A percentile compares a stretch with the other conserved stretches of the same genome.
phyloP scores from a whole-genome alignment of 2,888 invertebrate species.

The Dichetophora obliterata region DNA sequence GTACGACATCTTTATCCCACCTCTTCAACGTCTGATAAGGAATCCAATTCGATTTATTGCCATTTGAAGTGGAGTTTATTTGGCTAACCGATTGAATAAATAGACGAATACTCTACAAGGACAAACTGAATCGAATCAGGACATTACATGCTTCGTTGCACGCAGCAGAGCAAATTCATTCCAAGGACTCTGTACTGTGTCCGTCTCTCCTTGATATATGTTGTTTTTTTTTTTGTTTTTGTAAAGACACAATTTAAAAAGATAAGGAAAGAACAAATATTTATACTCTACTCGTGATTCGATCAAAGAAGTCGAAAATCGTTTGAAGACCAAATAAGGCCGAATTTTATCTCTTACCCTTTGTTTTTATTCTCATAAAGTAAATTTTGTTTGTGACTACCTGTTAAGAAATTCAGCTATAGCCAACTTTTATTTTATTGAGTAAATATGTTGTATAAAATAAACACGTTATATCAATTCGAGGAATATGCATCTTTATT shows the following conservation, averaged over 20 bases:
- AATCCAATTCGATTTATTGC: conserved; percentile 30
- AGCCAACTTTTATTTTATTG: neutral
- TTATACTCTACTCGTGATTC: neutral
- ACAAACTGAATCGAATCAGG: conserved; percentile 20
- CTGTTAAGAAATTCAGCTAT: too few species aligned
- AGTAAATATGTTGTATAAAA: too few species aligned
- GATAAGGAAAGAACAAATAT: conserved; percentile 9
- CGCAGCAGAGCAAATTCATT: conserved; percentile 7
- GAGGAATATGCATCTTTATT: too few species aligned
- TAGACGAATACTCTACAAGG: conserved; percentile 18
- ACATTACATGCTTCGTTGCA: conserved; percentile 28
- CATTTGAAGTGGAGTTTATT: conserved; percentile 33
- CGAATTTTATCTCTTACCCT: neutral
- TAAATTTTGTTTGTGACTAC: neutral
- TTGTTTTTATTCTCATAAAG: neutral
- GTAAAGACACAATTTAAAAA: neutral
- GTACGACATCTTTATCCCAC: neutral
- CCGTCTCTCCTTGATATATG: neutral
- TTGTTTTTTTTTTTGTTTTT: too few species aligned
- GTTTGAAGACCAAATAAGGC: neutral
- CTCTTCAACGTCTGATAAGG: neutral
- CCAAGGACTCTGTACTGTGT: neutral
- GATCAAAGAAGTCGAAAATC: conserved; percentile 10
- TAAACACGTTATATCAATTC: too few species aligned
- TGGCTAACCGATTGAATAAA: conserved; percentile 37